Conservation (phyloP, 2,797 vertebrate species). For the Tenualosa ilisha region DNA sequence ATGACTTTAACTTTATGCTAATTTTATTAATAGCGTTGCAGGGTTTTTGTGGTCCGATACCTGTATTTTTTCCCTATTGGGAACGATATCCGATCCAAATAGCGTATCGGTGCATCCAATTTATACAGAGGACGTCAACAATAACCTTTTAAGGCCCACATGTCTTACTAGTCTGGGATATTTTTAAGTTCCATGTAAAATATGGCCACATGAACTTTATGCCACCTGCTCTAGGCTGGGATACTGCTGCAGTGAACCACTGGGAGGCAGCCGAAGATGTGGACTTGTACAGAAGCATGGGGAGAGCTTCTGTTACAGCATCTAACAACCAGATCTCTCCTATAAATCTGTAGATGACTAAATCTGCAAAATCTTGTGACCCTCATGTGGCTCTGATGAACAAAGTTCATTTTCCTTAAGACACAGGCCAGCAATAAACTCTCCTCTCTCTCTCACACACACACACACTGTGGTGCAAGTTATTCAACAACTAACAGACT, state of each 20-base stretch:
- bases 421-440: not conserved
- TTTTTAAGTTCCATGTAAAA: no score
- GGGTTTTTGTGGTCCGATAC: no score
- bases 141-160: no score
- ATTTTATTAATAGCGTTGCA: no score
- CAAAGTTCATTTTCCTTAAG: conserved; percentile 4
- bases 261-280: not conserved
- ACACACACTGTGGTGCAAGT: not conserved
- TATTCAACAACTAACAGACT: not conserved
- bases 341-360: not conserved
- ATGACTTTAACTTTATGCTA: no score
- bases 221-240: not conserved
- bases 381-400: not conserved
- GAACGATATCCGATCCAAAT: no score
- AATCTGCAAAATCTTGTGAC: conserved; percentile 2
- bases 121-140: no score
- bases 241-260: not conserved
- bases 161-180: no score
- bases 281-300: not conserved
- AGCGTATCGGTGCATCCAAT: no score
- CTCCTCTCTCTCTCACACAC: not conserved
- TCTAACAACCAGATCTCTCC: not conserved
- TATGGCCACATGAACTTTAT: not conserved
- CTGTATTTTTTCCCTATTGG: no score
- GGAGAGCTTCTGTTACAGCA: not conserved